phyloP scores from a whole-genome alignment of 2,113 vertebrate species.

The Callithrix jacchus region DNA sequence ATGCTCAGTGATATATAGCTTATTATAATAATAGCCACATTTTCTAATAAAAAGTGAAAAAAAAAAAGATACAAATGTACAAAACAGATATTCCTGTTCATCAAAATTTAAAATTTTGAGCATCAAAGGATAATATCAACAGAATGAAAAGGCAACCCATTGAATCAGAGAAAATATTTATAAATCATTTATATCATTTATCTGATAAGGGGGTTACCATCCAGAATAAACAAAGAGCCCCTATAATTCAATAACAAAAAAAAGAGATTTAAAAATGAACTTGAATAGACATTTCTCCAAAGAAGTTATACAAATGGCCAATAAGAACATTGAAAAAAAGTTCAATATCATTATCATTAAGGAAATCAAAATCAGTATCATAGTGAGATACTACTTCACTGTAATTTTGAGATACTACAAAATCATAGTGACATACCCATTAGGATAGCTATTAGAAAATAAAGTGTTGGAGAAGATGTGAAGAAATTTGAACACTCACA shows the following conservation, averaged over 20 bases:
- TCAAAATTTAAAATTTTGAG: background rate
- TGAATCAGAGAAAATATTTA: background rate
- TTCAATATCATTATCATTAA: background rate
- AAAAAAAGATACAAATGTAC: background rate
- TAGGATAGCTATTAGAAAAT: background rate
- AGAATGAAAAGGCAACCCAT: background rate
- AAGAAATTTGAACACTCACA: background rate
- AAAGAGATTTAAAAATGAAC: background rate
- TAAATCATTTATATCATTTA: background rate
- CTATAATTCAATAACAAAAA: background rate
- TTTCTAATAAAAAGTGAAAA: conserved; percentile 11
- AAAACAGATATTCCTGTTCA: conserved; percentile 11
- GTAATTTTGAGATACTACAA: background rate
- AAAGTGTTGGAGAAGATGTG: background rate
- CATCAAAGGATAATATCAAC: background rate
- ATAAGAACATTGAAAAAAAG: background rate
- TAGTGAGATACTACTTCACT: background rate
- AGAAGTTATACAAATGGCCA: background rate
- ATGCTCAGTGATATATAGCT: background rate
- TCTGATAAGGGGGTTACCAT: background rate
- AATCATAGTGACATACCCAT: background rate
- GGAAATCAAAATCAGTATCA: background rate
- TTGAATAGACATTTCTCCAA: conserved; percentile 4
- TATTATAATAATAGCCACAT: background rate
- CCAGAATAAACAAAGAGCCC: background rate